Conservation (phyloP, 2,888 invertebrate species). For the Heliconius sara region DNA sequence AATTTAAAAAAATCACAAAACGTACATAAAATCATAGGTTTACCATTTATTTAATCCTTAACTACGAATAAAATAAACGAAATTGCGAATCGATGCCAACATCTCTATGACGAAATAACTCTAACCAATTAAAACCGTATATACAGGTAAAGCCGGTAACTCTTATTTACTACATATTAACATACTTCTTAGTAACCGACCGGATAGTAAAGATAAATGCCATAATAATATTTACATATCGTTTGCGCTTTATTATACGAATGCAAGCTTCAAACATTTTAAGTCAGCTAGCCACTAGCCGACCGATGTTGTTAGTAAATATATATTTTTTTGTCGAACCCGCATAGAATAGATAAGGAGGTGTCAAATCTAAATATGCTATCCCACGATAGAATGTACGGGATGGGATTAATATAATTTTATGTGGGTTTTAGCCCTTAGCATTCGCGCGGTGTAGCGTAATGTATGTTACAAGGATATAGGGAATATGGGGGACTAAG, state of each 20-base stretch:
- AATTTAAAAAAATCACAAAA: neutral
- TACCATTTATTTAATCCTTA: constrained; percentile 14
- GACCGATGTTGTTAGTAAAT: constrained; percentile 3
- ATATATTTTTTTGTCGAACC: constrained; percentile 2
- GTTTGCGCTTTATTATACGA: constrained; percentile 52
- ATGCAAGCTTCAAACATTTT: constrained; percentile 51
- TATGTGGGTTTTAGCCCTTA: constrained; percentile 67
- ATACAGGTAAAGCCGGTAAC: constrained; percentile 42
- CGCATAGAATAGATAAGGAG: constrained; percentile 51
- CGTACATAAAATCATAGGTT: neutral
- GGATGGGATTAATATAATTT: constrained; percentile 82
- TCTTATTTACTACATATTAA: constrained; percentile 50
- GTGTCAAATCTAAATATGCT: constrained; percentile 75
- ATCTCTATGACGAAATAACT: constrained; percentile 45
- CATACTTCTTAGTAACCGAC: constrained; percentile 67
- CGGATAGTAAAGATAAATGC: constrained; percentile 66
- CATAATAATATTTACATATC: constrained; percentile 65
- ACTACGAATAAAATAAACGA: constrained; percentile 22
- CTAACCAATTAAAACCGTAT: constrained; percentile 53
- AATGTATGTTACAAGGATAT: constrained; percentile 75
- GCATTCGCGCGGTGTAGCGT: constrained; percentile 76
- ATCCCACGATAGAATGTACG: constrained; percentile 76
- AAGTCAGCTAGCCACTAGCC: constrained; percentile 47
- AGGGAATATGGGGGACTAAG: constrained; percentile 67
- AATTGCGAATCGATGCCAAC: constrained; percentile 30